phyloP scores from a whole-genome alignment of 37 sponge, comb jelly and placozoan genomes.

The Hormiphora californensis region DNA sequence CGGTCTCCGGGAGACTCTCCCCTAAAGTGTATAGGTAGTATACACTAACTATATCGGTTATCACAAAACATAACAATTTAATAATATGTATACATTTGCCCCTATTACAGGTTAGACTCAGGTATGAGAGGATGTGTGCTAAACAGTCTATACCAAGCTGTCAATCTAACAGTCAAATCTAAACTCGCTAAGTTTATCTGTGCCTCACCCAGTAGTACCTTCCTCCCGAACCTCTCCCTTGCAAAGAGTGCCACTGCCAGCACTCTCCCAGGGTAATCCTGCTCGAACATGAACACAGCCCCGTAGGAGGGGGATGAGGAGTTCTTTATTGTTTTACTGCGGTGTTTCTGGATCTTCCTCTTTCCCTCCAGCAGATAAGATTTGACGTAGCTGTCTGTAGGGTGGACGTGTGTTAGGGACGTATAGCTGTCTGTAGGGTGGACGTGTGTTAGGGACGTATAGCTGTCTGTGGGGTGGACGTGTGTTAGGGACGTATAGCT shows the following conservation, averaged over 20 bases:
- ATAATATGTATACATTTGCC: too few species aligned
- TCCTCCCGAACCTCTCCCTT: conserved; percentile 2
- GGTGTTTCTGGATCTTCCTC: conserved; percentile 15
- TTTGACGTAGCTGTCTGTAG: conserved; percentile 39
- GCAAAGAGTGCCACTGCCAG: neutral
- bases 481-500: too few species aligned
- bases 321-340: neutral
- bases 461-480: too few species aligned
- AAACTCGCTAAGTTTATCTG: conserved; percentile 41
- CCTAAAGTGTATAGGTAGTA: too few species aligned
- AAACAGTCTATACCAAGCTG: conserved; percentile 46
- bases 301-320: neutral
- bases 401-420: too few species aligned
- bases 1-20: too few species aligned
- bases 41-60: too few species aligned
- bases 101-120: too few species aligned
- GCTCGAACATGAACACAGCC: conserved; percentile 7
- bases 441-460: too few species aligned
- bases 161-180: conserved; percentile 35
- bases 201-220: conserved; percentile 10
- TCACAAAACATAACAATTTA: too few species aligned
- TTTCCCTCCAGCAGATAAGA: neutral
- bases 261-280: neutral
- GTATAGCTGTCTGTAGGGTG: too few species aligned
- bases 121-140: too few species aligned